Evolutionary conservation across 2,888 invertebrate species (phyloP), one percentile per base, ranked within the genome.

Genomic region (Argyra leucocephala): DNA sequence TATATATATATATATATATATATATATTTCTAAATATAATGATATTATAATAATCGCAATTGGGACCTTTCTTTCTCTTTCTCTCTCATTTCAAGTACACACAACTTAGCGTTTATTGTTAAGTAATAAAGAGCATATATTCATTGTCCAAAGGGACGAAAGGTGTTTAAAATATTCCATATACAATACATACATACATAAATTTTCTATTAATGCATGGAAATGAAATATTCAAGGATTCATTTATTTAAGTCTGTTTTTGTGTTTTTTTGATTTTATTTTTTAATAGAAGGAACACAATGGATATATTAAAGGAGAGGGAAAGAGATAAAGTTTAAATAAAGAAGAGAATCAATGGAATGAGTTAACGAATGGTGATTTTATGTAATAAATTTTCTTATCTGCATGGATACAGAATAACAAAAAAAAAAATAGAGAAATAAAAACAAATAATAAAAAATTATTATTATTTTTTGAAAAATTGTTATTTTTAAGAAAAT

Each of bases 331-430:
- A 37, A 37, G 9, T 15, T 2, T 5, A n/a, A 18, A 48, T n/a
- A 18, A 18, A 18, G 48, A 18, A 48, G 18, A 3, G 48, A 18
- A n/a, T n/a, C 15, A 15, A 48, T 48, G 18, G 48, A 18, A 48
- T 48, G 48, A 48, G 15, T 48, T 48, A 48, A 48, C 48, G n/a
- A 48, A 48, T 48, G 18, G 12, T 48, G 48, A 48, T 48, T 48
- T 48, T 48, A 48, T 48, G 15, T 48, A 48, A 48, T 48, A 48
- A 48, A 48, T 48, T 48, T 48, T 48, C 48, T 48, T 48, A 48
- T 48, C 48, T 48, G 48, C 4, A 5, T 48, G 18, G 48, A 48
- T 48, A 48, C 48, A 48, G 48, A 12, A 48, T 18, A 48, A 48
- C 5, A 15, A 37, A 37, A 18, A n/a, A 18, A 48, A 18, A 48